Evolutionary conservation across 2,888 invertebrate species (phyloP), one percentile per base, ranked within the genome.

Genomic region (Eristalis intricaria): DNA sequence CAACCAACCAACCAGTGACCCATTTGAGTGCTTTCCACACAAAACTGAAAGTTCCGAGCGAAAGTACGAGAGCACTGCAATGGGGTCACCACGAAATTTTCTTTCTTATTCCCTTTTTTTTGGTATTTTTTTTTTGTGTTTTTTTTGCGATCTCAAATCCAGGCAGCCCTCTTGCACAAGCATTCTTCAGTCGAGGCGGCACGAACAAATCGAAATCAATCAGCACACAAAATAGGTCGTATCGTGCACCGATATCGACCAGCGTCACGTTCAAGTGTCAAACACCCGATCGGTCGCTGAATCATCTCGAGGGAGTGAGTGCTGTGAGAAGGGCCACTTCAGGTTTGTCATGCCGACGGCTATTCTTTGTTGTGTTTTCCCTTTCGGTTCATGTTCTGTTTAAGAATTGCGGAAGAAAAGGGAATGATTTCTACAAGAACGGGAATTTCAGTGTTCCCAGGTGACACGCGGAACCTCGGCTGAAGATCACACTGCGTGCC

Each of bases 241-340:
- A 64, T 50, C 77, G 69, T 40, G 64, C 50, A 22, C 15, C 19
- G 38, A 63, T 60, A 60, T 60, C 26, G 23, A 40, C 35, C 43
- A 61, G 29, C 43, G 64, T 78, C 70, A 70, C 70, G 63, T 43
- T 65, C 40, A 71, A 71, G 56, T 78, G 65, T 58, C 29, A 71
- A 63, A 35, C 32, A n/a, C 15, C 50, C 61, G 70, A 78, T 78
- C 43, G 43, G 15, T 43, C 43, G 15, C 13, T 40, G 40, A 11
- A 40, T 40, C 40, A 40, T 40, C 40, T 40, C 40, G 15, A 43
- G 43, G 26, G 26, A 26, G 26, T 3, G 26, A 26, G 26, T 43
- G n/a, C n/a, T n/a, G n/a, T 50, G 19, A 19, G 50, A 50, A 50
- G 50, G 50, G 50, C 50, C 50, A 19, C 43, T 50, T 19, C 19